Evolutionary conservation across 2,888 invertebrate species (phyloP), one percentile per base, ranked within the genome.

Genomic region (Philereme transversata): DNA sequence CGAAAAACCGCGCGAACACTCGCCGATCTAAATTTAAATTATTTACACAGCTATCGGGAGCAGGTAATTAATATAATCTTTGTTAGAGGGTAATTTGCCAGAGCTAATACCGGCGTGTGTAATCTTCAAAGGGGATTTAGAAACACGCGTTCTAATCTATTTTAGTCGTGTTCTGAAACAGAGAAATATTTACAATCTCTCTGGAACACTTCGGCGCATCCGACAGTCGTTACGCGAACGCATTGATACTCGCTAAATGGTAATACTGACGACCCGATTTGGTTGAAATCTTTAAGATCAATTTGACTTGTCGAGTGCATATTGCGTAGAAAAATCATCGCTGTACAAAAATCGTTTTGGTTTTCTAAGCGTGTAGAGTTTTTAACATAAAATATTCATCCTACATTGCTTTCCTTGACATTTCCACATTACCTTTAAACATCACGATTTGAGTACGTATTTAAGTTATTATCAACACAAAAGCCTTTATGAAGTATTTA

Each of bases 81-180:
- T 91, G 91, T 90, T 90, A 89, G 88, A 90, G 88, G 86, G 90
- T 92, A 92, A 92, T 92, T 92, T 90, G 92, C 92, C 90, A 92
- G 92, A 89, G 88, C 91, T 91, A 91, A 91, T 90, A 87, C 89
- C 82, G 82, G 90, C 86, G 84, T 90, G 89, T 90, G 87, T 91
- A 92, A 92, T 92, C 92, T 92, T 92, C 92, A 92, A 92, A 92
- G 92, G 87, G 86, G 91, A 91, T 91, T 91, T 91, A 90, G 91
- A 86, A 91, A 92, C 92, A 90, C 87, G 89, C 91, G 91, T 90
- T 86, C 91, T 90, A 84, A 85, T 90, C 91, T 92, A 92, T 92
- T 92, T 91, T 83, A 79, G 91, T 89, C 87, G 84, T 78, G 89
- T 90, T 88, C 89, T 84, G 89, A 90, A 92, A 91, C 91, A 91